Evolutionary conservation across 2,888 invertebrate genomes (phyloP), one percentile per base, ranked within the genome.

Genomic region (Plebejus anna): DNA sequence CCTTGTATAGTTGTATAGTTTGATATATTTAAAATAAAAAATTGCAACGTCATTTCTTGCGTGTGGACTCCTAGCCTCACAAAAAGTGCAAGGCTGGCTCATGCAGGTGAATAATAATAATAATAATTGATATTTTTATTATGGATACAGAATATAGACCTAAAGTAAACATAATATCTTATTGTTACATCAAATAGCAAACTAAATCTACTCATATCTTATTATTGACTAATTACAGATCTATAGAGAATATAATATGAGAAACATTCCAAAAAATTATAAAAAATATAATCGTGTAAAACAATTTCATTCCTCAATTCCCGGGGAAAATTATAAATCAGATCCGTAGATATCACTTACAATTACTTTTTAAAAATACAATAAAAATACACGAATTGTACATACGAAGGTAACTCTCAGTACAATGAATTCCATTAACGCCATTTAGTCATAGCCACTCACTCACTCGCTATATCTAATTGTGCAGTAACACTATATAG

Each of bases 261-360:
- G 55, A 73, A 16, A 73, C 51, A 51, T 73, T 6, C 72, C 78
- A 78, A 83, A 81, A 79, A 81, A 85, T 84, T 81, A 86, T 84
- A 81, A 87, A 89, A 91, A 87, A 88, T 84, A 84, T 88, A 85
- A 84, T 84, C 80, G 82, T 83, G 82, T 84, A 81, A 88, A 89
- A 88, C 84, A 84, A 88, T 84, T 73, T 73, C 51, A 72, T 73
- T 66, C 11, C 81, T 92, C 92, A 92, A 92, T 93, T 92, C 92
- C 92, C 86, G 87, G 87, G 87, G 83, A 81, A 86, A 80, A 81
- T 79, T 70, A 76, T n/a, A 59, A 55, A 59, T 76, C 76, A 70
- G 51, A 76, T 70, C 76, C 71, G 38, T 42, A 75, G 55, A 51
- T 73, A 73, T 51, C 73, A 73, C 28, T 51, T 73, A 73, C 28